phyloP scores from a whole-genome alignment of 2,888 invertebrate species.

The Acleris holmiana region DNA sequence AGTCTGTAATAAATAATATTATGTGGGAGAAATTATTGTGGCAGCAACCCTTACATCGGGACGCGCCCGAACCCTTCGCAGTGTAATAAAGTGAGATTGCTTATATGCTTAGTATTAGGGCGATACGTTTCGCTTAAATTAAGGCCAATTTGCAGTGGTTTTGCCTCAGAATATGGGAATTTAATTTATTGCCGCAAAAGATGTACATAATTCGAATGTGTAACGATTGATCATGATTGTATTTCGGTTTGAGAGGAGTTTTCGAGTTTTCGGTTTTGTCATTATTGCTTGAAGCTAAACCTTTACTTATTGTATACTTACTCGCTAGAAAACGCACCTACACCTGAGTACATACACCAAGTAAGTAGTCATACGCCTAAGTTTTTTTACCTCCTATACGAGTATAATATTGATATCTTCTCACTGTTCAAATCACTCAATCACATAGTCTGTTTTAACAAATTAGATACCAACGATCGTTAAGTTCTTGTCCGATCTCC shows the following conservation, averaged over 20 bases:
- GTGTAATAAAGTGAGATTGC: slow-evolving; percentile 73
- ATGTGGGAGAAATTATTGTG: slow-evolving; percentile 62
- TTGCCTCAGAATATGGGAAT: slow-evolving; percentile 73
- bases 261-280: neutral
- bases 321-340: too few species aligned
- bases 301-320: too few species aligned
- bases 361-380: too few species aligned
- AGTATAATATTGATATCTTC: too few species aligned
- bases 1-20: slow-evolving; percentile 67
- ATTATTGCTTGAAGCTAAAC: neutral
- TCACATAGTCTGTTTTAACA: slow-evolving; percentile 10
- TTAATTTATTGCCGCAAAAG: slow-evolving; percentile 73
- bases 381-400: too few species aligned
- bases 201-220: slow-evolving; percentile 70
- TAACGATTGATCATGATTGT: slow-evolving; percentile 70
- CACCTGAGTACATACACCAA: too few species aligned
- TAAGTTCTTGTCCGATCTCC: slow-evolving; percentile 47
- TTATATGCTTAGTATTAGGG: slow-evolving; percentile 75
- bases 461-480: slow-evolving; percentile 17
- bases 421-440: neutral
- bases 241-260: slow-evolving; percentile 52
- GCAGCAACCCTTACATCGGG: slow-evolving; percentile 55
- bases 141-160: slow-evolving; percentile 80
- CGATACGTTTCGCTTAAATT: slow-evolving; percentile 78
- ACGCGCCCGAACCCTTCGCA: slow-evolving; percentile 47